Evolutionary conservation across 2,797 vertebrate genomes (phyloP), one percentile per base, ranked within the genome.

Genomic region (Valencia hispanica): DNA sequence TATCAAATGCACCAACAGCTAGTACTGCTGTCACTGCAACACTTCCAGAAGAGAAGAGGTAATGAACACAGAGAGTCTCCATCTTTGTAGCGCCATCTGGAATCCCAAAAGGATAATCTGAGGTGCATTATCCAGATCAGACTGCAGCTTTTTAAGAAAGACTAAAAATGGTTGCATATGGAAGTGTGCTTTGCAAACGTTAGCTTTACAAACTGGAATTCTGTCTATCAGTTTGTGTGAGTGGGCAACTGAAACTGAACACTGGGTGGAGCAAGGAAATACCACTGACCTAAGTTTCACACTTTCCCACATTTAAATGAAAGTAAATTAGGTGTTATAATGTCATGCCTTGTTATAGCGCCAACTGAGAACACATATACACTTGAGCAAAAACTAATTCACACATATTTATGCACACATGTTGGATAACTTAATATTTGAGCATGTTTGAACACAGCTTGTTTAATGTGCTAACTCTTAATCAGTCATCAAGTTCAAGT

Each of bases 291-390:
- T 83, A 72, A 75, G 73, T 77, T 77, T 83, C 72, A 57, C 84
- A 79, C 76, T 1, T 34, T 83, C 66, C 80, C 73, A 79, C 78
- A 63, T 77, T 65, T 86, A 90, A 91, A 89, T 79, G 59, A 84
- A 82, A 84, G 75, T 79, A 84, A 87, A 92, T 92, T 78, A 92
- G 91, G 87, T 91, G 90, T 89, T 81, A 87, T 72, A 82, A 88
- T 88, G 78, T 84, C 80, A 76, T 11, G 73, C 78, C 70, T 85
- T 82, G 79, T 89, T 87, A 84, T 78, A 83, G 75, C 78, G 84
- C 86, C 86, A 83, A 84, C 77, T 73, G 80, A 84, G 48, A 75
- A 81, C 83, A 74, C 43, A 73, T 68, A 71, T 47, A 45, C 55
- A 25, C 55, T n/a, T 41, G 36, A 66, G 80, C 61, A 57, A 22